Percentiles rank a stretch among this genome's conserved stretches.
Evolutionary conservation across 64 coral and sea anemone species (phyloP).

Genomic region (Catalaphyllia jardinei): DNA sequence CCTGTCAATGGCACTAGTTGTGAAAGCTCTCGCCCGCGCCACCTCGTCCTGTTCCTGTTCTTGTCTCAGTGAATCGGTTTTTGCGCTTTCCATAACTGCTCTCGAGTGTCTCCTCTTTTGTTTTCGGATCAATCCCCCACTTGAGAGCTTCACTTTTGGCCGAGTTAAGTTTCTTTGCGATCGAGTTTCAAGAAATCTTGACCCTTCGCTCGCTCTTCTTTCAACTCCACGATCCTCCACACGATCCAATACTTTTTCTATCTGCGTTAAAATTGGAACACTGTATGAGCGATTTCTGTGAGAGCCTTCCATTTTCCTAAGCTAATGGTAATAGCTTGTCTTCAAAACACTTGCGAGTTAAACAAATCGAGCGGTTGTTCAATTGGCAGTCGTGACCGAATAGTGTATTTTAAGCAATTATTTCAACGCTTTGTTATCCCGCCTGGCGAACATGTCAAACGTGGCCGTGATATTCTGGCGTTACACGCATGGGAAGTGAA

Average conservation of each 20-base stretch:
- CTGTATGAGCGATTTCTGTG: background rate
- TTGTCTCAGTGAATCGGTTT: background rate
- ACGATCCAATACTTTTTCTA: background rate
- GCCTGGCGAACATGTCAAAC: background rate
- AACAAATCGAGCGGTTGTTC: background rate
- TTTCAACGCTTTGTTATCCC: background rate
- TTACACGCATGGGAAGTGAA: conserved; percentile 3
- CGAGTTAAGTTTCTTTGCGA: background rate
- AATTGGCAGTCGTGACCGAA: background rate
- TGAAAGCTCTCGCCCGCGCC: background rate
- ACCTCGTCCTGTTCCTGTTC: background rate
- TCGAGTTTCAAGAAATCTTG: conserved; percentile 12
- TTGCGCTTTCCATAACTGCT: background rate
- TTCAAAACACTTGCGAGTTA: background rate
- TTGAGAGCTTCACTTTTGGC: background rate
- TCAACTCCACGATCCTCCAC: background rate
- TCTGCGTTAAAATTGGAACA: conserved; percentile 21
- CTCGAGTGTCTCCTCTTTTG: background rate
- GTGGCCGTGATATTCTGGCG: background rate
- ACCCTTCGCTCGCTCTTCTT: background rate
- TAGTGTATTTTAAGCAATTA: conserved; percentile 15
- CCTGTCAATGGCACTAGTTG: background rate
- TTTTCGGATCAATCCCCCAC: conserved; percentile 5
- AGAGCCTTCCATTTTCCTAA: background rate
- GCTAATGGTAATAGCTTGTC: background rate